These are phyloP conservation scores for Cheilosia pagana DNA, from an alignment of 2,888 invertebrate genomes.

Conservation along the genomic window DNA sequence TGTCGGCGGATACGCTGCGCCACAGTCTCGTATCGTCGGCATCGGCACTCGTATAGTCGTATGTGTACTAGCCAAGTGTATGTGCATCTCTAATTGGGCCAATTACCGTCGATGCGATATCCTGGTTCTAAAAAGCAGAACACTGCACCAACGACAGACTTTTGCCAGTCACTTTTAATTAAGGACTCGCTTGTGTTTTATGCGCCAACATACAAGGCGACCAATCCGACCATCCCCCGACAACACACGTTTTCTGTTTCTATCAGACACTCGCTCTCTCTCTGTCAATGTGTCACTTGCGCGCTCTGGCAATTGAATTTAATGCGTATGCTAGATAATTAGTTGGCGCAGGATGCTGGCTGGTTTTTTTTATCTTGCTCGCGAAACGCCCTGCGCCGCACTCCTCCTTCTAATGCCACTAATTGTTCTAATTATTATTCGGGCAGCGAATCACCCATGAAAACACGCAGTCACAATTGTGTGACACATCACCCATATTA, in stretches of 20 bases:
- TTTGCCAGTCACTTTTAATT: constrained; percentile 73
- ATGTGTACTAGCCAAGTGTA: constrained; percentile 8
- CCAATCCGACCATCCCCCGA: constrained; percentile 11
- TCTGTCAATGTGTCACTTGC: constrained; percentile 60
- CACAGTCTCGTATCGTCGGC: constrained; percentile 39
- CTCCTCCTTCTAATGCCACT: constrained; percentile 51
- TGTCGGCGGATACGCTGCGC: constrained; percentile 51
- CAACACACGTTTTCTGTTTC: background rate
- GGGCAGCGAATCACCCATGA: constrained; percentile 53
- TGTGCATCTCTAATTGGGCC: constrained; percentile 66
- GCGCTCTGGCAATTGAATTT: constrained; percentile 62
- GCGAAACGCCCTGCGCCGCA: constrained; percentile 1
- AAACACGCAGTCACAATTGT: constrained; percentile 40
- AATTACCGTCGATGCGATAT: constrained; percentile 69
- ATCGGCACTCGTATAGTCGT: background rate
- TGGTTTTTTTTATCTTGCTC: constrained; percentile 13
- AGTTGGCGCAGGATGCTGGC: constrained; percentile 51
- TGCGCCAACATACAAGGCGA: constrained; percentile 18
- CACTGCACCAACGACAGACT: constrained; percentile 41
- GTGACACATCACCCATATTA: constrained; percentile 23
- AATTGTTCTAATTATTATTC: constrained; percentile 71
- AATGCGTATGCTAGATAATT: constrained; percentile 60
- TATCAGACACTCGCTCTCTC: background rate
- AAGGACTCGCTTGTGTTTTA: constrained; percentile 58
- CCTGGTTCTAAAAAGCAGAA: constrained; percentile 18